These are phyloP conservation scores for Caenorhabditis doughertyi DNA, from an alignment of 2,888 invertebrate genomes.

Conservation along the genomic window DNA sequence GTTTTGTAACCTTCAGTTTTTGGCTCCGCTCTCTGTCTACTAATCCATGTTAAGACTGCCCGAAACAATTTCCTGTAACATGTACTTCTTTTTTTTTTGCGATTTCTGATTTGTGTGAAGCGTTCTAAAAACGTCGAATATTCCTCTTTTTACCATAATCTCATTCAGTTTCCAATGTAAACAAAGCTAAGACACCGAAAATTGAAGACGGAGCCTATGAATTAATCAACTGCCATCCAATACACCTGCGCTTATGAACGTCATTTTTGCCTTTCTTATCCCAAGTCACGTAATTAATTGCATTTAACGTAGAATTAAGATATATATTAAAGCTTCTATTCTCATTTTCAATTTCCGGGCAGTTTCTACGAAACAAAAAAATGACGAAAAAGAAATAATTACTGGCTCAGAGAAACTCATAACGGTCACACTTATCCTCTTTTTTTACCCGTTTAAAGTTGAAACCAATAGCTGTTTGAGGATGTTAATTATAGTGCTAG, in stretches of 20 bases:
- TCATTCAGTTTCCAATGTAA: not conserved
- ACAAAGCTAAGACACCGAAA: slow-evolving; percentile 15
- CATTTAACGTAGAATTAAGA: slow-evolving; percentile 1
- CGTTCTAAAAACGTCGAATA: not conserved
- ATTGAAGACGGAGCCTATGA: slow-evolving; percentile 13
- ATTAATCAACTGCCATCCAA: slow-evolving; percentile 15
- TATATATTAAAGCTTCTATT: not conserved
- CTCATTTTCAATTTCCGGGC: not conserved
- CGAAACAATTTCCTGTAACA: too few species aligned
- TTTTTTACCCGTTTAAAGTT: slow-evolving; percentile 4
- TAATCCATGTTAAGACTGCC: too few species aligned
- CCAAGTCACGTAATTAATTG: slow-evolving; percentile 30
- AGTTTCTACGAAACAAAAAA: not conserved
- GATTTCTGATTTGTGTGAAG: not conserved
- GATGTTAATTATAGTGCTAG: slow-evolving; percentile 10
- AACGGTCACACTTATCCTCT: slow-evolving; percentile 31
- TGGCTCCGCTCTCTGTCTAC: too few species aligned
- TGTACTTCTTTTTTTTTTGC: not conserved
- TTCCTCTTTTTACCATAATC: not conserved
- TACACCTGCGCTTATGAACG: slow-evolving; percentile 8
- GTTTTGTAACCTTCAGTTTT: too few species aligned
- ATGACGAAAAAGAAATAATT: slow-evolving; percentile 9
- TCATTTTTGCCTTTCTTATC: not conserved
- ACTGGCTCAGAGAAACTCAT: slow-evolving; percentile 42
- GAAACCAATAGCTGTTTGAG: not conserved